These are phyloP conservation scores for Leptopilina boulardi DNA, from an alignment of 1,140 invertebrate genomes.

Conservation along the genomic window DNA sequence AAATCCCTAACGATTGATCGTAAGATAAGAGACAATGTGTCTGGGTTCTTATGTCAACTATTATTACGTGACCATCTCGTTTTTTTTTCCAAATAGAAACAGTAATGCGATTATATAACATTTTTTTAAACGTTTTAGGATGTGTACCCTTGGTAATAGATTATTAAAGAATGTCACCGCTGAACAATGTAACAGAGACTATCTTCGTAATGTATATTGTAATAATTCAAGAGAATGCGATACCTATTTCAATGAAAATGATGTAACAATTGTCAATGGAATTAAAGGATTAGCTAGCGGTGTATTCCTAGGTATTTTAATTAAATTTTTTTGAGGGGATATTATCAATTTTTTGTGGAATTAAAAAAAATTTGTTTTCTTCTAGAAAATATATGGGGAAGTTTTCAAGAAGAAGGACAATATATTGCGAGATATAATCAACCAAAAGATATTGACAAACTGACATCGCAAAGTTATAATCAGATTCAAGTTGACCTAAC, in stretches of 20 bases:
- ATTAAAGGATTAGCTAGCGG: constrained; percentile 89
- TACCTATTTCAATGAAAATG: constrained; percentile 83
- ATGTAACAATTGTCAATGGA: constrained; percentile 78
- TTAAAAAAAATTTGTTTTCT: constrained; percentile 60
- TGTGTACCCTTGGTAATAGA: constrained; percentile 94
- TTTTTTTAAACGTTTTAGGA: constrained; percentile 77
- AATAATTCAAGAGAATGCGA: constrained; percentile 83
- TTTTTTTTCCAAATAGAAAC: constrained; percentile 39
- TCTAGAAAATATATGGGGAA: constrained; percentile 80
- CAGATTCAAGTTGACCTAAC: constrained; percentile 94
- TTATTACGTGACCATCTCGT: neutral
- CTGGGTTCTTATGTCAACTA: no score
- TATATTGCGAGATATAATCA: constrained; percentile 85
- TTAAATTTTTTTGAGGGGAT: no score
- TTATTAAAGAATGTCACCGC: constrained; percentile 85
- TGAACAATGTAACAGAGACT: constrained; percentile 87
- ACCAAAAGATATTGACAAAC: constrained; percentile 83
- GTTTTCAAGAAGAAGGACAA: constrained; percentile 84
- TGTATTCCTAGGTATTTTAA: constrained; percentile 82
- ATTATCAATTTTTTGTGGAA: no score
- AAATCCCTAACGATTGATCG: no score
- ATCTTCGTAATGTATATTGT: constrained; percentile 85
- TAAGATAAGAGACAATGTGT: no score
- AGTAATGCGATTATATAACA: constrained; percentile 15
- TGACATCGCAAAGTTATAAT: constrained; percentile 82